phyloP scores from a whole-genome alignment of 2,113 vertebrate species.

The Pedetes capensis region DNA sequence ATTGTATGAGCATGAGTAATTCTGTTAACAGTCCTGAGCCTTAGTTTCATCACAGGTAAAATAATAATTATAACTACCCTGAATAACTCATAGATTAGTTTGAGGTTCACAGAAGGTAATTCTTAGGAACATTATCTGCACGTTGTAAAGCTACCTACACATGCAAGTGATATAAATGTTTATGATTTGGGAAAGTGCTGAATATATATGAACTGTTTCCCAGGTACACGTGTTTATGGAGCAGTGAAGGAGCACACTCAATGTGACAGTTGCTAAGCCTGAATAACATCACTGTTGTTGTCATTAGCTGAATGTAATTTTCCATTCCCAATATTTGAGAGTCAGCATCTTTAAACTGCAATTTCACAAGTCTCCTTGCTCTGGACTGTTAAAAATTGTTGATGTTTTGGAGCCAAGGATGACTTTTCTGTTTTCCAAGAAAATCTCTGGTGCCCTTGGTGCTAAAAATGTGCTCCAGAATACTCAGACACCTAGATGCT shows the following conservation, averaged over 20 bases:
- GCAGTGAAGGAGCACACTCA: not conserved
- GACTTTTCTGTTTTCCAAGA: conserved; percentile 17
- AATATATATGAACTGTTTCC: not conserved
- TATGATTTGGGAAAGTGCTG: not conserved
- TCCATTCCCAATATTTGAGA: not conserved
- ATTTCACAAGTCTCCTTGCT: not conserved
- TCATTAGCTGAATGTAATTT: conserved; percentile 5
- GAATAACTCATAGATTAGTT: not conserved
- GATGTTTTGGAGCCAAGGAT: conserved; percentile 2
- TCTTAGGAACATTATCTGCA: not conserved
- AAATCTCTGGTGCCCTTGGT: not conserved
- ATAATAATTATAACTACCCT: not conserved
- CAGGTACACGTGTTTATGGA: not conserved
- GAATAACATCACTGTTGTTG: not conserved
- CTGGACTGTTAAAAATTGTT: conserved; percentile 33
- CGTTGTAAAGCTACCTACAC: conserved; percentile 5
- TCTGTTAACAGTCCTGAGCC: not conserved
- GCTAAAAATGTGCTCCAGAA: conserved; percentile 14
- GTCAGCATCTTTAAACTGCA: not conserved
- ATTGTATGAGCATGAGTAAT: not conserved
- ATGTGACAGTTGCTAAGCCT: not conserved
- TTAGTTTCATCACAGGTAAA: conserved; percentile 27
- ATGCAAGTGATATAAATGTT: not conserved
- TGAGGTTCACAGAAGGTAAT: not conserved
- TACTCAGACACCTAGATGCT: not conserved